Percentiles rank a stretch among this genome's conserved stretches.
Conservation (phyloP, 2,797 vertebrate species). For the Gephyroberyx darwinii region DNA sequence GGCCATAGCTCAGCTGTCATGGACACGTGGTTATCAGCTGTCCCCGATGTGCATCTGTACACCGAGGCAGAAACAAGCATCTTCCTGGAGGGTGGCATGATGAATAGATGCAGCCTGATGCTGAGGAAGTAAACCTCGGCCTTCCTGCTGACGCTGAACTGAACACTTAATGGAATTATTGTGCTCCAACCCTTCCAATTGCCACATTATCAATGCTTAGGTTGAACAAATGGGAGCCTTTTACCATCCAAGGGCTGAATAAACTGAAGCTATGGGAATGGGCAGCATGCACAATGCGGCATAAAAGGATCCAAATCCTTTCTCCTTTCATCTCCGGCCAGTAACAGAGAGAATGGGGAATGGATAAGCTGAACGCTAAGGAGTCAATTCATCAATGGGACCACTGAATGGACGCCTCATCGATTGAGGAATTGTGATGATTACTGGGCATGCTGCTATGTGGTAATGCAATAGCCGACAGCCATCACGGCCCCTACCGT, state of each 20-base stretch:
- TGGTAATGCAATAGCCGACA: conserved; percentile 57
- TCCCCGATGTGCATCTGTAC: conserved; percentile 48
- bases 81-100: conserved; percentile 27
- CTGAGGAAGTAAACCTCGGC: conserved; percentile 47
- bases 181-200: conserved; percentile 35
- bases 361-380: conserved; percentile 37
- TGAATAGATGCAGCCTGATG: conserved; percentile 36
- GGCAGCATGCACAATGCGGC: conserved; percentile 36
- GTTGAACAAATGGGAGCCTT: conserved; percentile 39
- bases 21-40: conserved; percentile 32
- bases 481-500: conserved; percentile 26
- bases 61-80: conserved; percentile 50
- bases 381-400: conserved; percentile 62
- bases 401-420: conserved; percentile 63
- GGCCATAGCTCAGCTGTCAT: conserved; percentile 45
- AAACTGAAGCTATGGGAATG: conserved; percentile 47
- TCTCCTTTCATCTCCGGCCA: conserved; percentile 55
- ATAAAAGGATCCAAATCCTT: conserved; percentile 31
- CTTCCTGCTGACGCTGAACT: conserved; percentile 39
- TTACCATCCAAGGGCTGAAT: conserved; percentile 44
- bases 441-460: conserved; percentile 55
- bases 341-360: conserved; percentile 17
- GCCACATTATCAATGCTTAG: conserved; percentile 55
- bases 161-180: conserved; percentile 60
- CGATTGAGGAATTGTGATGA: conserved; percentile 67